Evolutionary conservation across 2,888 invertebrate species (phyloP).

Genomic region (Chrysotoxum bicinctum): DNA sequence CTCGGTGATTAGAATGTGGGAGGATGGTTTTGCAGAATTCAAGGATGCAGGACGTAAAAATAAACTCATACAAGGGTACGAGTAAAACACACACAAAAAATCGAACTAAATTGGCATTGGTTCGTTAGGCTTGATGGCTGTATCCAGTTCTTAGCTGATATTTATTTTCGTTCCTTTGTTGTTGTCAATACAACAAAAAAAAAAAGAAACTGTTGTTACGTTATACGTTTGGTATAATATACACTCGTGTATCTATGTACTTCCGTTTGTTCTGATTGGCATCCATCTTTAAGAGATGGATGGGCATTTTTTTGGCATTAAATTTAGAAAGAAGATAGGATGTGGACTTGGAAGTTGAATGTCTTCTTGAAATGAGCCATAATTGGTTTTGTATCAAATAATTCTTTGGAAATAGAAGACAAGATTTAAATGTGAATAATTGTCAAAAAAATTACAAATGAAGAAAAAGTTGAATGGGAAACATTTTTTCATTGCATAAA

Average conservation of each 20-base stretch:
- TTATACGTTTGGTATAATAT: too few species aligned
- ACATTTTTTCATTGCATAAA: neutral
- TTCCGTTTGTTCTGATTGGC: constrained; percentile 24
- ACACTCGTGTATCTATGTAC: neutral
- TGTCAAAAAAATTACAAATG: neutral
- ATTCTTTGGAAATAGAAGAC: neutral
- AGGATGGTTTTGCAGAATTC: constrained; percentile 28
- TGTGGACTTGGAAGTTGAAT: neutral
- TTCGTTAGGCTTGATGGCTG: constrained; percentile 68
- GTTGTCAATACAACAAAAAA: neutral
- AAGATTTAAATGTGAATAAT: neutral
- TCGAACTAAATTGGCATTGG: constrained; percentile 51
- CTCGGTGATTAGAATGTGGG: constrained; percentile 67
- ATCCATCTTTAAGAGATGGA: constrained; percentile 18
- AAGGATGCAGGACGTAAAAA: constrained; percentile 46
- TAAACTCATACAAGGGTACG: neutral
- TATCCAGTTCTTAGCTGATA: constrained; percentile 42
- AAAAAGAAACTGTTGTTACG: neutral
- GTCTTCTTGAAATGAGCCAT: constrained; percentile 12
- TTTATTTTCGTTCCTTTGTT: constrained; percentile 11
- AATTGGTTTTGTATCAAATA: neutral
- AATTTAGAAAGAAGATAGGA: neutral
- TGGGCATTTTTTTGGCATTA: neutral
- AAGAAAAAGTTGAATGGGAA: neutral
- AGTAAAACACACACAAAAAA: neutral